Conservation (phyloP, 2,113 vertebrate species). For the Puma concolor region DNA sequence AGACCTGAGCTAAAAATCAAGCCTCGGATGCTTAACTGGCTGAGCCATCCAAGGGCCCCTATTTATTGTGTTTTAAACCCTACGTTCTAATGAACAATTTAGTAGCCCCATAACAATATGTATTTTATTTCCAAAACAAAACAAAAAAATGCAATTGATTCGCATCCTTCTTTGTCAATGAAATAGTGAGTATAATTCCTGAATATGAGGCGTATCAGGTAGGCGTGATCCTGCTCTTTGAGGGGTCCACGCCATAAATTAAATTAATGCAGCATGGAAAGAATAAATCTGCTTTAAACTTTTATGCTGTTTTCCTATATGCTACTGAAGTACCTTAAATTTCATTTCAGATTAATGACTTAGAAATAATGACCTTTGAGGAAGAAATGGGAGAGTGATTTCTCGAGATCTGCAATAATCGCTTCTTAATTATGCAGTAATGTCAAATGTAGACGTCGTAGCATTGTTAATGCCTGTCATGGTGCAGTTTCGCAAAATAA, state of each 20-base stretch:
- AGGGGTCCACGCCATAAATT: neutral
- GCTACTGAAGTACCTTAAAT: neutral
- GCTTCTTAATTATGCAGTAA: slow-evolving; percentile 38
- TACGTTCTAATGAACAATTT: neutral
- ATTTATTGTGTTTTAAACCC: neutral
- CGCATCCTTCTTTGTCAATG: neutral
- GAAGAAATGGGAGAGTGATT: slow-evolving; percentile 53
- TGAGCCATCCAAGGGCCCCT: too few relatives aligned
- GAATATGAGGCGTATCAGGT: neutral
- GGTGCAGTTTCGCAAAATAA: slow-evolving; percentile 21
- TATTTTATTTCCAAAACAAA: neutral
- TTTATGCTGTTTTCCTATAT: slow-evolving; percentile 25
- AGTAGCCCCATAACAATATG: neutral
- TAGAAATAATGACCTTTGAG: slow-evolving; percentile 55
- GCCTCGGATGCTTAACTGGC: too few relatives aligned
- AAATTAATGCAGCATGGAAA: neutral
- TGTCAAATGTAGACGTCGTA: slow-evolving; percentile 6
- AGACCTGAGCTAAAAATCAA: too few relatives aligned
- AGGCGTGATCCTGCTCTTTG: neutral
- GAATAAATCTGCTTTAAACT: neutral
- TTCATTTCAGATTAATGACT: slow-evolving; percentile 53
- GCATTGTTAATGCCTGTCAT: neutral
- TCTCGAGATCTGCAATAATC: neutral
- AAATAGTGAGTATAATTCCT: neutral
- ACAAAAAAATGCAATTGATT: neutral